Conservation (phyloP, 2,113 vertebrate genomes). For the Tringa solitaria region DNA sequence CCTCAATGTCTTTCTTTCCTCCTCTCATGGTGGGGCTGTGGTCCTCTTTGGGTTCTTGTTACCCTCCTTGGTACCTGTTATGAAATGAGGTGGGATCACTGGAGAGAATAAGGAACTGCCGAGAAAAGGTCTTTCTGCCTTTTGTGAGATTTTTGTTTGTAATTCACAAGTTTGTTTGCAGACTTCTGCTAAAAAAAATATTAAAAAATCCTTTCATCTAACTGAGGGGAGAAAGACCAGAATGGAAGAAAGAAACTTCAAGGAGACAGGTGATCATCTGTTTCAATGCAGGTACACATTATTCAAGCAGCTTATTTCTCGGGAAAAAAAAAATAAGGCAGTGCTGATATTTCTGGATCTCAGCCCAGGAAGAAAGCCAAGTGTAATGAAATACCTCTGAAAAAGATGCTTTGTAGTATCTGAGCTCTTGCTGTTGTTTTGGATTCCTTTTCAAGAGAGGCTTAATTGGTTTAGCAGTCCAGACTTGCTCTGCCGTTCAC, state of each 20-base stretch:
- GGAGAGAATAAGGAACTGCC: neutral
- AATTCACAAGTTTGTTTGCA: neutral
- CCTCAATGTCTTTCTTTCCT: neutral
- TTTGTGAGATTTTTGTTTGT: neutral
- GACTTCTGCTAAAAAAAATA: neutral
- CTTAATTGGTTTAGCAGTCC: neutral
- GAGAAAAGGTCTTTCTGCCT: neutral
- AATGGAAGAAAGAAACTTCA: neutral
- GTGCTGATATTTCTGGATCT: neutral
- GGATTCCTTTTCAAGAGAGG: neutral
- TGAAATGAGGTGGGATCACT: neutral
- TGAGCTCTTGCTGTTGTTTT: neutral
- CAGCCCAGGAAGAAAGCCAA: conserved; percentile 4
- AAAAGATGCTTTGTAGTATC: conserved; percentile 1
- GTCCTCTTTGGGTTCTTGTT: neutral
- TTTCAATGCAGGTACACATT: neutral
- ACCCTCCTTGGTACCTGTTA: neutral
- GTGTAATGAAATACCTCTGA: conserved; percentile 15
- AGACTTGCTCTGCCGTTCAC: neutral
- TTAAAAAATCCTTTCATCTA: neutral
- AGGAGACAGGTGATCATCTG: neutral
- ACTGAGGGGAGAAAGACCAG: neutral
- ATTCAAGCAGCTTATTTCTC: neutral
- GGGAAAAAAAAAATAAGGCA: neutral
- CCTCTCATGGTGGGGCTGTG: neutral